A percentile compares a stretch with the other conserved stretches of the same genome.
phyloP scores from a whole-genome alignment of 1,140 invertebrate genomes.

The Thereuonema tuberculata region DNA sequence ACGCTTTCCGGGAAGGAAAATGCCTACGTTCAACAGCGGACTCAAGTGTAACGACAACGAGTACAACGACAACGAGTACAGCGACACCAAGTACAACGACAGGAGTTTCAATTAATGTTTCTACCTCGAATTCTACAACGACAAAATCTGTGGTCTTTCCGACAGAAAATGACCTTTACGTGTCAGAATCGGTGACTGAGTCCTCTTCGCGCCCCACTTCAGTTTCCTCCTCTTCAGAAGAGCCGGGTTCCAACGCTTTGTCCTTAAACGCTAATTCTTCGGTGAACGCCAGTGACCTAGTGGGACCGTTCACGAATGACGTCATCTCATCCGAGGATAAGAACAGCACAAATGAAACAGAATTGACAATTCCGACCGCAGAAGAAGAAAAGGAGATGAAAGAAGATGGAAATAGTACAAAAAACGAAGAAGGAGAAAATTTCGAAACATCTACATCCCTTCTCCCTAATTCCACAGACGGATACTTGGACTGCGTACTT shows the following conservation, averaged over 20 bases:
- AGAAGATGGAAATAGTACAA: background rate
- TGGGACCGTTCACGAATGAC: background rate
- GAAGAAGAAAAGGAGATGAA: background rate
- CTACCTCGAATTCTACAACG: constrained; percentile 21
- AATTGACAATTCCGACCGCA: background rate
- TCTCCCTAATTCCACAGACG: background rate
- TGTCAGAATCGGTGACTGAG: background rate
- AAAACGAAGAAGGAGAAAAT: background rate
- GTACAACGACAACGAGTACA: constrained; percentile 12
- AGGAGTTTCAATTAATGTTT: constrained; percentile 20
- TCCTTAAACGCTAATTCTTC: too few species aligned
- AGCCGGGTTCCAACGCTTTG: too few species aligned
- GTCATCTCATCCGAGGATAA: too few species aligned
- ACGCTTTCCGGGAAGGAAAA: constrained; percentile 20
- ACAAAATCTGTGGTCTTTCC: constrained; percentile 7
- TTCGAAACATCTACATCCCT: too few species aligned
- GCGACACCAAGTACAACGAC: constrained; percentile 12
- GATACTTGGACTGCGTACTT: too few species aligned
- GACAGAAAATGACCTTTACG: constrained; percentile 13
- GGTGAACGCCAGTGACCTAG: background rate
- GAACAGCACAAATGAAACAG: too few species aligned
- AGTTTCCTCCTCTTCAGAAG: background rate
- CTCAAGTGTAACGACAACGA: background rate
- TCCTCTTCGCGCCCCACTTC: background rate
- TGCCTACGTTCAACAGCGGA: constrained; percentile 14